Evolutionary conservation across 2,888 invertebrate genomes (phyloP), one percentile per base, ranked within the genome.

Genomic region (Crossocerus cetratus): DNA sequence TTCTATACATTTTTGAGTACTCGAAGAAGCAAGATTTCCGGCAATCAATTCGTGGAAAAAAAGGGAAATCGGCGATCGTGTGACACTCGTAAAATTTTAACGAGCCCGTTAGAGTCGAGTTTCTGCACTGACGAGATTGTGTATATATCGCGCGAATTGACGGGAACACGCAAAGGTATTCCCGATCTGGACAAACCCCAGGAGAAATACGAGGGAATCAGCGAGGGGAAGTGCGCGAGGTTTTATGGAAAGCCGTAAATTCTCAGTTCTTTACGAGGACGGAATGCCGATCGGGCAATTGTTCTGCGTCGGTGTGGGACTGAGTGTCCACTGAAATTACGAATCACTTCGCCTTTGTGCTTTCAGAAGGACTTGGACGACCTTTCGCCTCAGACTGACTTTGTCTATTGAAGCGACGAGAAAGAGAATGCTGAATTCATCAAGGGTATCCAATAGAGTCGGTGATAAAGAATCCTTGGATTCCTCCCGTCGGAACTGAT

Each of bases 201-300:
- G 18, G 23, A 42, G 59, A 42, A 42, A 32, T 42, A 42, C 42
- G 55, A 32, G 49, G 5, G 4, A 62, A 32, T 8, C 8, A 32
- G 32, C 5, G 49, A 18, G 53, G 49, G 23, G 13, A 11, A 49
- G 53, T 32, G 4, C 49, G n/a, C 14, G 49, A 49, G 14, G 54
- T 45, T 71, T 71, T 70, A 66, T 58, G 70, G 65, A 11, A 4
- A 11, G 42, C 23, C 64, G 64, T 72, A 69, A 68, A 72, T 69
- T 60, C 20, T 56, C 55, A 14, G 55, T 60, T 42, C 45, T 65
- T 45, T 60, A 23, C 56, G 59, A 45, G 49, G 18, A 44, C 13
- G 42, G 44, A 68, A 59, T n/a, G 22, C 14, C 42, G 18, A 44
- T 53, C 13, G 21, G 11, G 45, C 55, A 72, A 60, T 69, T 69